Conservation (phyloP, 2,113 vertebrate species). For the Syngnathus typhle region DNA sequence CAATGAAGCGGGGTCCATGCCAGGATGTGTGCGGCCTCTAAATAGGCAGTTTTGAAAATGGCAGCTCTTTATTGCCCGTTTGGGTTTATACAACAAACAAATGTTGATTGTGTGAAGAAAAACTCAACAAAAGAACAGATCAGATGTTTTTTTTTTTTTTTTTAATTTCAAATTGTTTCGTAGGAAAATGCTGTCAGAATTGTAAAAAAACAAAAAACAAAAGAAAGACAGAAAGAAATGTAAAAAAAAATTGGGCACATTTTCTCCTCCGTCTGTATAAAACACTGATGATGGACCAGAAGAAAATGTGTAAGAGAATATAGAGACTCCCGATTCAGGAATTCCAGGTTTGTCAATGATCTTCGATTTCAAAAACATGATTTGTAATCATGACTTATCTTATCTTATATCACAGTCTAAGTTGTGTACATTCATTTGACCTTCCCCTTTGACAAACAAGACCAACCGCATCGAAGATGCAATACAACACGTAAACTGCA, state of each 20-base stretch:
- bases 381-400: neutral
- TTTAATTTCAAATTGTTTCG: slow-evolving; percentile 56
- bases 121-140: slow-evolving; percentile 5
- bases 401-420: slow-evolving; percentile 25
- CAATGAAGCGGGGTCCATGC: slow-evolving; percentile 10
- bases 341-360: neutral
- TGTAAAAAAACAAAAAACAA: slow-evolving; percentile 42
- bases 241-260: neutral
- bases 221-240: slow-evolving; percentile 3
- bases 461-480: slow-evolving; percentile 12
- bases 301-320: neutral
- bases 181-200: slow-evolving; percentile 50
- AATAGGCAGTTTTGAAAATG: slow-evolving; percentile 31
- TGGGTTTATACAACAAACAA: neutral
- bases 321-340: neutral
- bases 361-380: neutral
- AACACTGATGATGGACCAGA: neutral
- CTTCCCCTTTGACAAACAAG: slow-evolving; percentile 6
- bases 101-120: neutral
- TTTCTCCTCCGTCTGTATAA: neutral
- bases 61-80: neutral
- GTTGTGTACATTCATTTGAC: slow-evolving; percentile 36
- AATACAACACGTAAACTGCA: slow-evolving; percentile 14
- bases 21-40: slow-evolving; percentile 25
- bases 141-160: slow-evolving; percentile 34